Evolutionary conservation across 2,888 invertebrate genomes (phyloP).

Genomic region (Athripsodes cinereus): DNA sequence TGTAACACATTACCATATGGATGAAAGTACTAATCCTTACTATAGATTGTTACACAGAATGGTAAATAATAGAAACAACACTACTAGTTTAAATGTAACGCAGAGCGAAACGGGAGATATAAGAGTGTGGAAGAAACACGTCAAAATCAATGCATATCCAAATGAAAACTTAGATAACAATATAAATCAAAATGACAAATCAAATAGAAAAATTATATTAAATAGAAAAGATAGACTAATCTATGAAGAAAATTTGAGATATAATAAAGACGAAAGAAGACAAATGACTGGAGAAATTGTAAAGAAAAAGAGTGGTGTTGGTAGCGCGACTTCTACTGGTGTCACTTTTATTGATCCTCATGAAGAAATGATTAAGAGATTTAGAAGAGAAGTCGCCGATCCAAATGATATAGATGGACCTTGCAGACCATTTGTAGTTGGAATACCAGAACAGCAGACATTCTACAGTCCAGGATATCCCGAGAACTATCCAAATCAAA

Average conservation of each 20-base stretch:
- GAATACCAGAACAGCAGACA: slow-evolving; percentile 52
- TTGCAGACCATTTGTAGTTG: slow-evolving; percentile 54
- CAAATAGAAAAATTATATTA: slow-evolving; percentile 1
- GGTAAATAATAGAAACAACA: slow-evolving; percentile 4
- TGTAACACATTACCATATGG: slow-evolving; percentile 8
- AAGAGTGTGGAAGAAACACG: slow-evolving; percentile 18
- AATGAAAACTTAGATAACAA: not conserved
- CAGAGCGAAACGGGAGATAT: slow-evolving; percentile 8
- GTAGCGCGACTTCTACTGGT: not conserved
- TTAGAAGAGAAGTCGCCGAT: slow-evolving; percentile 24
- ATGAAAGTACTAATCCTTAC: slow-evolving; percentile 13
- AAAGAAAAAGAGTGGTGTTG: not conserved
- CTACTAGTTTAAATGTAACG: slow-evolving; percentile 13
- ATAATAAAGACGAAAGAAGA: slow-evolving; percentile 2
- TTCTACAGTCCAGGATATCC: slow-evolving; percentile 69
- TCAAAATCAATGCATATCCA: slow-evolving; percentile 6
- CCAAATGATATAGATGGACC: slow-evolving; percentile 29
- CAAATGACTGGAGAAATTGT: slow-evolving; percentile 1
- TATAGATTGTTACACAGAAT: slow-evolving; percentile 13
- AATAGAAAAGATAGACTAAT: not conserved
- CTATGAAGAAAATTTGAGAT: not conserved
- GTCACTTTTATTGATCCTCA: not conserved
- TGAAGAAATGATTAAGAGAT: slow-evolving; percentile 21
- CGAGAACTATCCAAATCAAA: slow-evolving; percentile 58
- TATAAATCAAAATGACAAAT: slow-evolving; percentile 3